Base-by-base conservation (phyloP, 1,140 invertebrate genomes). In the Scaptomyza graminum region DNA sequence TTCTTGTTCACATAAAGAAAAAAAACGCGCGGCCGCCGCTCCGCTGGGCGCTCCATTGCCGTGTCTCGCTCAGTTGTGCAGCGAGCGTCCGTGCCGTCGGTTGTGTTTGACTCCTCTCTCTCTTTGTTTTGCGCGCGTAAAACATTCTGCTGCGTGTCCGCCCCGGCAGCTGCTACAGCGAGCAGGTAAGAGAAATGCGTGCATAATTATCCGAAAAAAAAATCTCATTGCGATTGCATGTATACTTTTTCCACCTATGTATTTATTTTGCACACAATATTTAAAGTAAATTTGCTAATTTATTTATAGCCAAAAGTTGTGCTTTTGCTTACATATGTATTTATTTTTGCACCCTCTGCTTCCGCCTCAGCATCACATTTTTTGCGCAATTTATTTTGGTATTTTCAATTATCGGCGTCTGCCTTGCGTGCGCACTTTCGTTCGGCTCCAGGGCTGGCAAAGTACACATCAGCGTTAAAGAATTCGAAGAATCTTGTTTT, bases 51-150 rank as follows among this genome's bases (percentile, higher is more conserved):
- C 70, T 73, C 64, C 70, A 68, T 68, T 56, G 70, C 64, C 70
- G 66, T 64, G 64, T 69, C 67, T 78, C 73, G 76, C 76, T 78
- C 74, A 85, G 81, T 85, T 85, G 74, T 87, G 82, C 83, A 87
- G 71, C 79, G 67, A 87, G 80, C 82, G 76, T 87, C 82, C 83
- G 83, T 82, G 78, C 80, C 68, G 69, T 88, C 79, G 82, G 82
- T 87, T 83, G 64, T 82, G 66, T 76, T 80, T 57, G 37, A 59
- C 22, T 60, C 18, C 25, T 72, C 49, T 72, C 63, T 54, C 52
- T 22, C 18, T 43, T 54, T 72, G 69, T 72, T 87, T 84, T 87
- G 60, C 82, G 83, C 82, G 82, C 82, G 78, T 88, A 87, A 85
- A 85, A 85, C 66, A 76, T 82, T 74, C 75, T 74, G 54, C 44